phyloP scores from a whole-genome alignment of 2,797 vertebrate species.

The Oreonectes daqikongensis region DNA sequence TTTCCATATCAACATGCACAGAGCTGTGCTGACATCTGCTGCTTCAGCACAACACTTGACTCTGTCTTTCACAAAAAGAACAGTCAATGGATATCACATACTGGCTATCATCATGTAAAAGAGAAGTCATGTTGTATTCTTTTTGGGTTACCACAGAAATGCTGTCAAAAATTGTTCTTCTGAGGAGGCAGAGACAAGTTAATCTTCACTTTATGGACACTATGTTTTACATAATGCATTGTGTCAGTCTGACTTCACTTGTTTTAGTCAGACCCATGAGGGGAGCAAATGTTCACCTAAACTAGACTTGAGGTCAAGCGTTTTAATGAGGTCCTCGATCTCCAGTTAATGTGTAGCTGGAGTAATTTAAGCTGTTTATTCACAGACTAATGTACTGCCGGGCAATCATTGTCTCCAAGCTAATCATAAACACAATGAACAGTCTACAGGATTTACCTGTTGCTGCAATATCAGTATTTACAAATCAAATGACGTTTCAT shows the following conservation, averaged over 20 bases:
- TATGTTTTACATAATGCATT: background rate
- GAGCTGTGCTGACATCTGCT: background rate
- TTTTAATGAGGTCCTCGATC: constrained; percentile 21
- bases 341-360: constrained; percentile 46
- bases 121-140: background rate
- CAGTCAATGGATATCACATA: background rate
- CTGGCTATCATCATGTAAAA: background rate
- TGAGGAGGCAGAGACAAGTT: constrained; percentile 3
- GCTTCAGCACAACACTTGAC: constrained; percentile 8
- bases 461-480: background rate
- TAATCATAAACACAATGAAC: constrained; percentile 14
- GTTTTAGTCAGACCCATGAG: constrained; percentile 10
- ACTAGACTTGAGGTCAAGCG: constrained; percentile 34
- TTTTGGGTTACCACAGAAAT: background rate
- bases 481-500: background rate
- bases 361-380: constrained; percentile 42
- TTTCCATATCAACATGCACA: background rate
- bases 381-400: constrained; percentile 16
- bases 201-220: background rate
- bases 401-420: constrained; percentile 12
- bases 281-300: constrained; percentile 37
- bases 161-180: background rate
- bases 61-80: constrained; percentile 2
- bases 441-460: background rate
- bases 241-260: background rate